Evolutionary conservation across 2,888 invertebrate species (phyloP), one percentile per base, ranked within the genome.

Genomic region (Xanthostigma xanthostigma): DNA sequence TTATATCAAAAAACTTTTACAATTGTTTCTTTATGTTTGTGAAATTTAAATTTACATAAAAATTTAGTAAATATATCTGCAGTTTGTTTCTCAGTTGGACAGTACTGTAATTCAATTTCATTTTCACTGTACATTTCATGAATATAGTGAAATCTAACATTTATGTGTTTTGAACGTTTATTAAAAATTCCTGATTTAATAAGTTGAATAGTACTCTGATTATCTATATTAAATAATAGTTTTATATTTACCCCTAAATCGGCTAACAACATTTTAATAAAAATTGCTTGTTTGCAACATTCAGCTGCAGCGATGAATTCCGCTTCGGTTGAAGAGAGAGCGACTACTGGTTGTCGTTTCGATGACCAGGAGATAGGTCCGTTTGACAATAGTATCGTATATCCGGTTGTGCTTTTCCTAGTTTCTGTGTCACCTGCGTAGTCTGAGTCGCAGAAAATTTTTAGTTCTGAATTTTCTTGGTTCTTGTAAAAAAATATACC

Each of bases 261-360:
- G 44, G 48, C 38, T 14, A 53, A n/a, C 27, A 55, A 14, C 9
- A 38, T 44, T 46, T 53, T 53, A 9, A 55, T n/a, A 43, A 46
- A 53, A n/a, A 44, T 9, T 8, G 55, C 2, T 45, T 53, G 53
- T 46, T 54, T 54, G 9, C 45, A 53, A 45, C 53, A 53, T 33
- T 55, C 55, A 17, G 53, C 51, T 10, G 43, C 43, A 35, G 58
- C 54, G 9, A 59, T 50, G 42, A 50, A 53, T 48, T 58, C 55
- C 13, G 57, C 55, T 44, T 55, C 57, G 2, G 54, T 52, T 1
- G 53, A 45, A 1, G 53, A 56, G 1, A 46, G 42, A 2, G 56
- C 51, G 8, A 56, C 53, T 2, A 52, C 49, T 9, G 46, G 10
- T 44, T 57, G 56, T 40, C 47, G 41, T 42, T 50, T 41, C 8